Evolutionary conservation across 2,888 invertebrate species (phyloP).

Genomic region (Synanthedon vespiformis): DNA sequence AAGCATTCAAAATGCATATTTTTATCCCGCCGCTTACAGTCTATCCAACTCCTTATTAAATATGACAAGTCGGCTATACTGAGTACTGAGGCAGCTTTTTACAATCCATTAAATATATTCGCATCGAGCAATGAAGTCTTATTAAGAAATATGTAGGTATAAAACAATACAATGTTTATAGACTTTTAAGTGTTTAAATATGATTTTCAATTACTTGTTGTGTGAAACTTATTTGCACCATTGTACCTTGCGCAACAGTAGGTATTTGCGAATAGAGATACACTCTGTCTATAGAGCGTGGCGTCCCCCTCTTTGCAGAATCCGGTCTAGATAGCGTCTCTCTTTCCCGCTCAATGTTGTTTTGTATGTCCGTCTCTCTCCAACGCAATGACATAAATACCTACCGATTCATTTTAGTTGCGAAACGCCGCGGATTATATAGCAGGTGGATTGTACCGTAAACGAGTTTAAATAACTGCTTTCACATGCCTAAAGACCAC

Average conservation of each 20-base stretch:
- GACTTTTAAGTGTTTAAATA: no score
- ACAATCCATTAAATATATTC: no score
- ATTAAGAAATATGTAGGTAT: no score
- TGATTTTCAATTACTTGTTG: no score
- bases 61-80: slow-evolving; percentile 36
- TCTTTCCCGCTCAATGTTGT: slow-evolving; percentile 22
- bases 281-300: slow-evolving; percentile 30
- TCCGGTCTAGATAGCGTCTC: slow-evolving; percentile 32
- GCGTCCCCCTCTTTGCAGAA: slow-evolving; percentile 60
- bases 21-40: slow-evolving; percentile 50
- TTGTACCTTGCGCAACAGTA: slow-evolving; percentile 59
- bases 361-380: slow-evolving; percentile 27
- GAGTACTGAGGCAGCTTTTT: slow-evolving; percentile 26
- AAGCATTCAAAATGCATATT: slow-evolving; percentile 16
- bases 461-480: slow-evolving; percentile 67
- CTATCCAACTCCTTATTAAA: slow-evolving; percentile 36
- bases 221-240: slow-evolving; percentile 46
- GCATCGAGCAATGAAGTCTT: no score
- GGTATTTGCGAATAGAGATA: slow-evolving; percentile 66
- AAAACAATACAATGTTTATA: no score
- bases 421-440: slow-evolving; percentile 70
- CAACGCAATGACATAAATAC: slow-evolving; percentile 61
- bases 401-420: slow-evolving; percentile 35
- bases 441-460: slow-evolving; percentile 66
- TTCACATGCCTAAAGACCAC: slow-evolving; percentile 30